Evolutionary conservation across 2,888 invertebrate species (phyloP).

Genomic region (Mythimna impura): DNA sequence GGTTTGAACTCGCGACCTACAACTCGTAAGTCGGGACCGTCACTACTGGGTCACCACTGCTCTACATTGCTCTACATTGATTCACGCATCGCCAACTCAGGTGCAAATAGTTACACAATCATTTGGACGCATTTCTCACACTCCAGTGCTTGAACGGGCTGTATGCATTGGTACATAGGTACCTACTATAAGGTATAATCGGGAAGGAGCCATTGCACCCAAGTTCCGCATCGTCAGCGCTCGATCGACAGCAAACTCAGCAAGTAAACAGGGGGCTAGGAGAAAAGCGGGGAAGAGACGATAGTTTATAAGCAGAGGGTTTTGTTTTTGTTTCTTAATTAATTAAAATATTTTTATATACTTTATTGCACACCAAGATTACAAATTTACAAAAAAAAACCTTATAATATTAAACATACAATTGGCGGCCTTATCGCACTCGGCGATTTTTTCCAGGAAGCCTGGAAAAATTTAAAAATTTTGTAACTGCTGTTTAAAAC

Average conservation of each 20-base stretch:
- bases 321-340: background rate
- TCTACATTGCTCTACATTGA: background rate
- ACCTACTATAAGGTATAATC: slow-evolving; percentile 42
- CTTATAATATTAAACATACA: too few species aligned
- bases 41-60: background rate
- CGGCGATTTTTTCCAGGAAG: too few species aligned
- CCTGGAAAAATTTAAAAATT: too few species aligned
- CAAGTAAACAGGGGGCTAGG: slow-evolving; percentile 49
- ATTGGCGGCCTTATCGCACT: too few species aligned
- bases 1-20: too few species aligned
- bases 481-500: too few species aligned
- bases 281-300: slow-evolving; percentile 23
- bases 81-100: slow-evolving; percentile 19
- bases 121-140: slow-evolving; percentile 46
- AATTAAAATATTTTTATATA: too few species aligned
- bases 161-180: slow-evolving; percentile 19
- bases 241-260: slow-evolving; percentile 57
- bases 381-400: too few species aligned
- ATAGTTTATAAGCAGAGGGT: background rate
- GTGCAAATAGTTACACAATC: slow-evolving; percentile 41
- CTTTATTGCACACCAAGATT: too few species aligned
- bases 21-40: too few species aligned
- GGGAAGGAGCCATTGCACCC: slow-evolving; percentile 51
- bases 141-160: slow-evolving; percentile 21
- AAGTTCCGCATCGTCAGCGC: slow-evolving; percentile 59